Percentiles rank a stretch among this genome's conserved stretches.
These are phyloP conservation scores for Crossocerus cetratus DNA, from an alignment of 2,888 invertebrate species.

Conservation along the genomic window DNA sequence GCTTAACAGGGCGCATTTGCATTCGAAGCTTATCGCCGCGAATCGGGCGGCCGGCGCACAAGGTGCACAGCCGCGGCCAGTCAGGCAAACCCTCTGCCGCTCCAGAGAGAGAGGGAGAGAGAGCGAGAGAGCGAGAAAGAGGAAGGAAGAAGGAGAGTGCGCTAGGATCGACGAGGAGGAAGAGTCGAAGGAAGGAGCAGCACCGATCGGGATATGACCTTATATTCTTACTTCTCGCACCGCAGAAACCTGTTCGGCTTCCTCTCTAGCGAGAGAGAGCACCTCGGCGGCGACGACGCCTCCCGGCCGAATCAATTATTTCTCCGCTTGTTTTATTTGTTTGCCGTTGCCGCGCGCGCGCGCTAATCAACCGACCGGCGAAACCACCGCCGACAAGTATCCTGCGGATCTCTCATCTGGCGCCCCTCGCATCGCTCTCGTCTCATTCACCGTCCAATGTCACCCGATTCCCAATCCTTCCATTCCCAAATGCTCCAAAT, in stretches of 20 bases:
- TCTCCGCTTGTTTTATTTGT: slow-evolving; percentile 75
- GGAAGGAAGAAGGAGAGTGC: slow-evolving; percentile 2
- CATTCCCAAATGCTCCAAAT: no score
- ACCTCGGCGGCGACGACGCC: slow-evolving; percentile 61
- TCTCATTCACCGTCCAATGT: no score
- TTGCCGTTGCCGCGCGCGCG: slow-evolving; percentile 64
- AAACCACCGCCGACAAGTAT: no score
- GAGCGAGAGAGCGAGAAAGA: neutral
- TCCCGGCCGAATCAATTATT: slow-evolving; percentile 76
- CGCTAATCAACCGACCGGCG: slow-evolving; percentile 66
- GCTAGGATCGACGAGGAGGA: slow-evolving; percentile 47
- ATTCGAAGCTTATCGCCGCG: slow-evolving; percentile 51
- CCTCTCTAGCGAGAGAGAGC: slow-evolving; percentile 60
- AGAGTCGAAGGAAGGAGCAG: no score
- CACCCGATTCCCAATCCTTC: no score
- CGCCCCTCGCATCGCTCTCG: no score
- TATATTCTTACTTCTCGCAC: slow-evolving; percentile 60
- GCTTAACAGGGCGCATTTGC: slow-evolving; percentile 56
- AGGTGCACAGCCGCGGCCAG: slow-evolving; percentile 16
- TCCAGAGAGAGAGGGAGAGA: neutral
- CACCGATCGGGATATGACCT: slow-evolving; percentile 64
- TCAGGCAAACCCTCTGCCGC: no score
- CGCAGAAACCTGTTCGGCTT: slow-evolving; percentile 73
- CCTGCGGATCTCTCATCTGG: no score
- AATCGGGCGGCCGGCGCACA: slow-evolving; percentile 41